phyloP scores from a whole-genome alignment of 1,140 invertebrate species.

The Andricus grossulariae region DNA sequence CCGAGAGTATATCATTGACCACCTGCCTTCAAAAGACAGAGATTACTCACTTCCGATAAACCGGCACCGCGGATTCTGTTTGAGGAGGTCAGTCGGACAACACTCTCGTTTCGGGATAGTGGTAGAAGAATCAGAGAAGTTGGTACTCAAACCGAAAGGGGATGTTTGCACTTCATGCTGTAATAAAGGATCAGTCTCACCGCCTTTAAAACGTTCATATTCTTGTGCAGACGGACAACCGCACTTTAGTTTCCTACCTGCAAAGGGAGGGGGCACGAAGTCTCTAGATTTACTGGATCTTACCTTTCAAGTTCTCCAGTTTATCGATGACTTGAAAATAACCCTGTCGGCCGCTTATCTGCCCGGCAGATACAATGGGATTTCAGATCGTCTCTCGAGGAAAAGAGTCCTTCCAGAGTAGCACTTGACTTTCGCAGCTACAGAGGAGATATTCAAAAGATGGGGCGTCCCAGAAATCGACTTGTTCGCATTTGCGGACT shows the following conservation, averaged over 20 bases:
- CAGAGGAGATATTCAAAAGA: too few species aligned
- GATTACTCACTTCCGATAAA: constrained; percentile 36
- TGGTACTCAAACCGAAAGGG: too few species aligned
- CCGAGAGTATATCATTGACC: not conserved
- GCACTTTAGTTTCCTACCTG: constrained; percentile 53
- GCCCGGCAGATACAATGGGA: too few species aligned
- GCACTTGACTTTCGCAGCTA: constrained; percentile 46
- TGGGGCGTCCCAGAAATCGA: constrained; percentile 57
- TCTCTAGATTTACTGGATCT: constrained; percentile 55
- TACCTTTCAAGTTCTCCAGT: constrained; percentile 52
- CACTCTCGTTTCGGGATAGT: too few species aligned
- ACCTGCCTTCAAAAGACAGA: constrained; percentile 9
- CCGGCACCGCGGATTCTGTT: too few species aligned
- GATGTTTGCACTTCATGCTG: too few species aligned
- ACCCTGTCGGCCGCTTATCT: constrained; percentile 48
- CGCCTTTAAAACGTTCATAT: too few species aligned
- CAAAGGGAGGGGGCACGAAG: constrained; percentile 63
- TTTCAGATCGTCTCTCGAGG: too few species aligned
- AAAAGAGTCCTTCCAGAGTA: constrained; percentile 56
- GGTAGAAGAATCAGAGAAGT: too few species aligned
- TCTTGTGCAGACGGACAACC: constrained; percentile 56
- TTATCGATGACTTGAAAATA: constrained; percentile 55
- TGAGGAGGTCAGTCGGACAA: too few species aligned
- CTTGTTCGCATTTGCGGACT: constrained; percentile 57
- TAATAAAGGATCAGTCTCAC: too few species aligned